These are phyloP conservation scores for Antennarius striatus DNA, from an alignment of 2,113 vertebrate genomes.

Conservation along the genomic window DNA sequence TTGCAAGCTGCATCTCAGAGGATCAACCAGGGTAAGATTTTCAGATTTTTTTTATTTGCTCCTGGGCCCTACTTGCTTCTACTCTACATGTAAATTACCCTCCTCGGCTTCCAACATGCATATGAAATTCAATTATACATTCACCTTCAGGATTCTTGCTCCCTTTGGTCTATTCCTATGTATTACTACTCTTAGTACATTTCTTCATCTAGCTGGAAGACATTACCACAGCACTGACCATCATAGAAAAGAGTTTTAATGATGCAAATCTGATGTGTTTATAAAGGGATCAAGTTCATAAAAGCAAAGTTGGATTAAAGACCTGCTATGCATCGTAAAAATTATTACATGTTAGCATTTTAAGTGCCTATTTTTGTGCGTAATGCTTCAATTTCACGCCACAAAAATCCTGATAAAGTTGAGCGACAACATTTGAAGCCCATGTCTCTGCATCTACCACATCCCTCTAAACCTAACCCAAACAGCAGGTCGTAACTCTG, in stretches of 20 bases:
- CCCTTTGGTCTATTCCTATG: slow-evolving; percentile 62
- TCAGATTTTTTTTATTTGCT: slow-evolving; percentile 45
- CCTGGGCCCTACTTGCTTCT: slow-evolving; percentile 50
- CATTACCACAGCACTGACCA: slow-evolving; percentile 4
- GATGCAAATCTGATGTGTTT: slow-evolving; percentile 15
- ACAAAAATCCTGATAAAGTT: slow-evolving; percentile 13
- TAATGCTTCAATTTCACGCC: background rate
- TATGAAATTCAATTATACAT: slow-evolving; percentile 71
- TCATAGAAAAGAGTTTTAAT: slow-evolving; percentile 1
- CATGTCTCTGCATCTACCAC: slow-evolving; percentile 21
- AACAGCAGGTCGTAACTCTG: slow-evolving; percentile 52
- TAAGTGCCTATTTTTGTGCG: background rate
- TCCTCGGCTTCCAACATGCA: slow-evolving; percentile 64
- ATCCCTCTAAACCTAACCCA: slow-evolving; percentile 25
- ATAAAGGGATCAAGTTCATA: background rate
- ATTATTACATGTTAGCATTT: background rate
- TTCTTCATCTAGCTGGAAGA: slow-evolving; percentile 40
- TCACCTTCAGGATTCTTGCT: slow-evolving; percentile 59
- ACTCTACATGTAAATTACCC: slow-evolving; percentile 64
- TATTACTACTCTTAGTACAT: slow-evolving; percentile 64
- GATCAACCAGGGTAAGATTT: slow-evolving; percentile 45
- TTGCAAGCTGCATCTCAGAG: slow-evolving; percentile 55
- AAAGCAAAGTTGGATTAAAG: background rate
- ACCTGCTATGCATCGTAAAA: background rate
- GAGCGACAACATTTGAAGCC: slow-evolving; percentile 19